Conservation (phyloP, 2,797 vertebrate genomes). For the Harpagifer antarcticus region DNA sequence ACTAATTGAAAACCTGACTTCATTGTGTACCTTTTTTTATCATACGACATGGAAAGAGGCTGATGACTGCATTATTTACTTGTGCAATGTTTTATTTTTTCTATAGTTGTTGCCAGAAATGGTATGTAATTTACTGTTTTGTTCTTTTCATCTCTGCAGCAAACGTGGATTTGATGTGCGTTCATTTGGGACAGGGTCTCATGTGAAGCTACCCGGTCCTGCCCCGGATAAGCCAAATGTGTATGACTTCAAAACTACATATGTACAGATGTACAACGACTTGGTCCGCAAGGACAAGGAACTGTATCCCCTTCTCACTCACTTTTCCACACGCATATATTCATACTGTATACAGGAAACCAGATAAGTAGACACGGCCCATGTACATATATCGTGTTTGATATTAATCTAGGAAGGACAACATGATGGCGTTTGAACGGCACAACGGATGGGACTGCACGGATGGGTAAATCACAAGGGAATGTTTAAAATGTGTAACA, state of each 20-base stretch:
- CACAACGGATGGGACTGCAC: constrained; percentile 29
- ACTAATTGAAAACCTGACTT: neutral
- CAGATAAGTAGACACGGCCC: constrained; percentile 38
- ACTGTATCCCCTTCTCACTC: constrained; percentile 93
- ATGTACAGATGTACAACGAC: constrained; percentile 99
- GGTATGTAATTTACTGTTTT: constrained; percentile 49
- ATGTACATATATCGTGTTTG: constrained; percentile 3
- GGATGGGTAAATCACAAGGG: constrained; percentile 48
- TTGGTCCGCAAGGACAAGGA: constrained; percentile 99
- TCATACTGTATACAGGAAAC: constrained; percentile 13
- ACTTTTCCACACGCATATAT: constrained; percentile 31
- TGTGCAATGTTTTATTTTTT: constrained; percentile 7
- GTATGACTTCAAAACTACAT: constrained; percentile 99
- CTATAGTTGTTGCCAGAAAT: neutral
- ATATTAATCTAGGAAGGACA: constrained; percentile 6
- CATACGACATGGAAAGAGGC: neutral
- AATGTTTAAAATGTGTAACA: constrained; percentile 30
- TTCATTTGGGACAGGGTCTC: constrained; percentile 97
- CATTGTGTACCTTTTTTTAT: neutral
- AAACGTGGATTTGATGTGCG: constrained; percentile 97
- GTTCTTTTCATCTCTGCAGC: constrained; percentile 83
- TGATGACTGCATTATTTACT: neutral
- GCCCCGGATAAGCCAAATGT: constrained; percentile 99
- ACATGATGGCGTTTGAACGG: constrained; percentile 22
- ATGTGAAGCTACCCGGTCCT: constrained; percentile 97